Conservation (phyloP, 2,113 vertebrate species). For the Vanacampus margaritifer region DNA sequence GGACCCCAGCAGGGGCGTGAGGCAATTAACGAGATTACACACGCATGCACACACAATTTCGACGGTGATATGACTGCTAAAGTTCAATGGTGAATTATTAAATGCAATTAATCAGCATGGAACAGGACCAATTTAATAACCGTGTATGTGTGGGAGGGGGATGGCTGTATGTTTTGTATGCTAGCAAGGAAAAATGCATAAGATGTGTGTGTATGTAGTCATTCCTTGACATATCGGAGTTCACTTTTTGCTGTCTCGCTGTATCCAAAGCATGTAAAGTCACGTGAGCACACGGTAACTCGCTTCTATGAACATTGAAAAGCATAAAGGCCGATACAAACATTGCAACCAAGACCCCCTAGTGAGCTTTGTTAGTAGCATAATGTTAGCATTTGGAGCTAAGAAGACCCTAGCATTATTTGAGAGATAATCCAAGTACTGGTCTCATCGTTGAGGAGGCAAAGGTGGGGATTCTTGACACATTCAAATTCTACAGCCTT, state of each 20-base stretch:
- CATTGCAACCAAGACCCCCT: no score
- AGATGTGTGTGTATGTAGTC: no score
- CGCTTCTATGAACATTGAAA: no score
- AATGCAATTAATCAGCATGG: slow-evolving; percentile 71
- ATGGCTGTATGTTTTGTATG: not conserved
- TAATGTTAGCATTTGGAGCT: not conserved
- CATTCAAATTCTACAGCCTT: no score
- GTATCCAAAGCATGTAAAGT: no score
- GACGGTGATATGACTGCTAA: slow-evolving; percentile 62
- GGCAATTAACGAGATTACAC: slow-evolving; percentile 24
- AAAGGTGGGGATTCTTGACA: no score
- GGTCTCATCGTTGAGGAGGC: no score
- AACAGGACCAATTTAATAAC: slow-evolving; percentile 54
- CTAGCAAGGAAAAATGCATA: not conserved
- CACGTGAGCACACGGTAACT: no score
- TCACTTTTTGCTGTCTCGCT: no score
- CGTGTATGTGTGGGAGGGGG: not conserved
- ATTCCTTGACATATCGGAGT: no score
- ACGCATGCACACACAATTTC: slow-evolving; percentile 18
- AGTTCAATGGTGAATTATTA: slow-evolving; percentile 80
- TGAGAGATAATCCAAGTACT: no score
- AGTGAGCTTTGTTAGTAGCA: not conserved
- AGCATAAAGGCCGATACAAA: no score
- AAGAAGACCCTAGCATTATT: not conserved
- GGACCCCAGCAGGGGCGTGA: slow-evolving; percentile 35